Evolutionary conservation across 2,797 vertebrate species (phyloP).

Genomic region (Trachops cirrhosus): DNA sequence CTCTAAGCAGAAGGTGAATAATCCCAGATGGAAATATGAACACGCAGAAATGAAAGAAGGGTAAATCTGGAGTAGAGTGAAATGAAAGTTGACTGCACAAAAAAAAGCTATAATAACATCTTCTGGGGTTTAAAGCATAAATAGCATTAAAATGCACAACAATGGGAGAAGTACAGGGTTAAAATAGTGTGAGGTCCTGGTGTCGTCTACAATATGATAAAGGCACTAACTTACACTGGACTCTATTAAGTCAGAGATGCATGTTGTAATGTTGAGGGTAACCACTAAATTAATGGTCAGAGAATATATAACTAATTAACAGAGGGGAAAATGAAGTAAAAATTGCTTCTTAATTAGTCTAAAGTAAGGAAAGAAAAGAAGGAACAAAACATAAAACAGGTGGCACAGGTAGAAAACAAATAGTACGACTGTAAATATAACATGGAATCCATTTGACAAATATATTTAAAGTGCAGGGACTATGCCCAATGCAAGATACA

Average conservation of each 20-base stretch:
- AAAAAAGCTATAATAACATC: background rate
- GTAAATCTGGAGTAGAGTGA: background rate
- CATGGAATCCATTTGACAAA: background rate
- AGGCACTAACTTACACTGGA: background rate
- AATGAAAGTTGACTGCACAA: background rate
- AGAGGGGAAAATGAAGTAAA: background rate
- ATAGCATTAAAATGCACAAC: background rate
- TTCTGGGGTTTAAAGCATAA: background rate
- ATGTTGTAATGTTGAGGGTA: background rate
- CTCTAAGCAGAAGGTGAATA: background rate
- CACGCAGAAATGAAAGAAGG: background rate
- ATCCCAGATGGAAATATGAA: background rate
- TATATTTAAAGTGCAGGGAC: background rate
- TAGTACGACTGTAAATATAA: background rate
- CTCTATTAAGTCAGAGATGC: background rate
- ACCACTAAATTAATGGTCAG: background rate
- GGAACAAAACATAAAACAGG: background rate
- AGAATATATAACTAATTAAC: background rate
- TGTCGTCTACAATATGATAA: background rate
- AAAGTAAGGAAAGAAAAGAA: background rate
- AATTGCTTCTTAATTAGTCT: background rate
- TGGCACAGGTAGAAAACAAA: background rate
- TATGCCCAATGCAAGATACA: background rate
- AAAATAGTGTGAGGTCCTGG: background rate
- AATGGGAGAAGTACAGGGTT: background rate